Conservation (phyloP, 2,113 vertebrate species). For the Eurystomus gularis region DNA sequence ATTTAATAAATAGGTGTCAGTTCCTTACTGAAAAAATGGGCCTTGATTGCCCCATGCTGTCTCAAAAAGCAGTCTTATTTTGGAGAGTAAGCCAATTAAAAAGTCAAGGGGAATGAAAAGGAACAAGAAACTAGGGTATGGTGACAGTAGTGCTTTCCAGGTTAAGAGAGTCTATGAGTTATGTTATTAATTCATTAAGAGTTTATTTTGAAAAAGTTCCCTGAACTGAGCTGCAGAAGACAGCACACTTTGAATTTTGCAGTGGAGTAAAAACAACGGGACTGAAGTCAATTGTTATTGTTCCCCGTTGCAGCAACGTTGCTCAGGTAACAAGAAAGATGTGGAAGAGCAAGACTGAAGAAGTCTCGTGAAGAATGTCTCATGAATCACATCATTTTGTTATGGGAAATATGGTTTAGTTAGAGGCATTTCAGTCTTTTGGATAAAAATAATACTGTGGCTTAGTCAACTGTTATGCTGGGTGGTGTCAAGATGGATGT, state of each 20-base stretch:
- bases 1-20: slow-evolving; percentile 17
- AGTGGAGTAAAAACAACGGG: background rate
- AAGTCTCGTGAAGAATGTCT: background rate
- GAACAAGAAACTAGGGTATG: background rate
- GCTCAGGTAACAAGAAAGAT: background rate
- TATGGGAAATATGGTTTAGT: background rate
- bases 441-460: background rate
- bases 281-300: background rate
- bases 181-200: background rate
- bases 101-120: background rate
- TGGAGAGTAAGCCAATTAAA: background rate
- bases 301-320: background rate
- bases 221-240: background rate
- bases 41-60: background rate
- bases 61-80: background rate
- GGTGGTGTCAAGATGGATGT: background rate
- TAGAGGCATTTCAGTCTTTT: background rate
- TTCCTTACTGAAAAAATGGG: background rate
- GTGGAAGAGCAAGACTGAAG: background rate
- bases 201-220: background rate
- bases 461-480: background rate
- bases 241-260: background rate
- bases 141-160: background rate
- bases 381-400: background rate
- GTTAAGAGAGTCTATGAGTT: background rate